Conservation (phyloP, 2,113 vertebrate species). For the Dipodomys stephensi region DNA sequence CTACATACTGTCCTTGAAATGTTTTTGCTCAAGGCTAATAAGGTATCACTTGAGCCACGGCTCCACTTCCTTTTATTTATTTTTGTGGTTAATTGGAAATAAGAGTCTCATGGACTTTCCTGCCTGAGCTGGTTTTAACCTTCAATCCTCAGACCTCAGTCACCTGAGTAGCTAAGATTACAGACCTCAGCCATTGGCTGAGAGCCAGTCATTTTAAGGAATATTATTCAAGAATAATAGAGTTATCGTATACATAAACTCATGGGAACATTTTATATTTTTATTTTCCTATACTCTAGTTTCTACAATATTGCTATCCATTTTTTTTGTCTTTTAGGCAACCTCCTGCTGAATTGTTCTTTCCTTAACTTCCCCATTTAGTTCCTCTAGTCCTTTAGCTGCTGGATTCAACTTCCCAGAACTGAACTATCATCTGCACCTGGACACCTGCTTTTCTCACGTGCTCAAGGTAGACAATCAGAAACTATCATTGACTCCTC, state of each 20-base stretch:
- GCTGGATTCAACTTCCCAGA: neutral
- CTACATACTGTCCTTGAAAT: too few species aligned
- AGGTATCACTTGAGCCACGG: too few species aligned
- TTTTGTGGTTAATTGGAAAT: too few species aligned
- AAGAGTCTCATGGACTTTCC: too few species aligned
- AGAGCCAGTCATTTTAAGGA: neutral
- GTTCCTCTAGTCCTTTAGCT: neutral
- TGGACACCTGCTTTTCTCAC: neutral
- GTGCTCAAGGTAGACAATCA: neutral
- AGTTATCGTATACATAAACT: neutral
- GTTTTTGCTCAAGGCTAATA: too few species aligned
- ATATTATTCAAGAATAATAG: neutral
- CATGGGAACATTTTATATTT: neutral
- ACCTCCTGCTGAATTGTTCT: neutral
- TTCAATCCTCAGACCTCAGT: too few species aligned
- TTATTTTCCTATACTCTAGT: neutral
- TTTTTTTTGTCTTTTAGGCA: neutral
- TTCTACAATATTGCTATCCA: neutral
- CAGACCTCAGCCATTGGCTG: too few species aligned
- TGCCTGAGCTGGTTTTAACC: too few species aligned
- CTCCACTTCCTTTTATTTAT: too few species aligned
- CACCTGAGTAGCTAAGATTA: too few species aligned
- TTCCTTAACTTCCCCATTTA: neutral
- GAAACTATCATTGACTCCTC: neutral
- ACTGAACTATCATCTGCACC: neutral